phyloP scores from a whole-genome alignment of 2,113 vertebrate species.

The Pelusios castaneus region DNA sequence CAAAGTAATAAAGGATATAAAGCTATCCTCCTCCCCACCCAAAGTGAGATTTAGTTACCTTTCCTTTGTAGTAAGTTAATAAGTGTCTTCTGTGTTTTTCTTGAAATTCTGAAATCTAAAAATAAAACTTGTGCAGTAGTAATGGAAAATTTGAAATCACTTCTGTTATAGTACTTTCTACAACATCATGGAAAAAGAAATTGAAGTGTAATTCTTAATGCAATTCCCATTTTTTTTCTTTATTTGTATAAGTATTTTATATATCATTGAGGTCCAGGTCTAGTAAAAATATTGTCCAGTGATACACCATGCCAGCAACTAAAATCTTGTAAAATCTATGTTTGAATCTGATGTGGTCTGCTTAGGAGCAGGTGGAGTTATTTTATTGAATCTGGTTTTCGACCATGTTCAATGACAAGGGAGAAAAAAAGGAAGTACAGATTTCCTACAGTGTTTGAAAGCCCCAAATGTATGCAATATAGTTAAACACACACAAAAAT shows the following conservation, averaged over 20 bases:
- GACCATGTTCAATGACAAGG: not conserved
- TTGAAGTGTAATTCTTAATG: not conserved
- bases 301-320: not conserved
- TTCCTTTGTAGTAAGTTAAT: conserved; percentile 80
- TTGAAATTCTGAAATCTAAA: conserved; percentile 89
- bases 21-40: not conserved
- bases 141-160: not conserved
- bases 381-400: conserved; percentile 18
- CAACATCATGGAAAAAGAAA: not conserved
- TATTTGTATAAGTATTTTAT: not conserved
- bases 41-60: conserved; percentile 70
- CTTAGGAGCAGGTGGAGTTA: not conserved
- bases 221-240: not conserved
- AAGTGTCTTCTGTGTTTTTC: conserved; percentile 85
- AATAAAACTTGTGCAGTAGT: not conserved
- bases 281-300: not conserved
- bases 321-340: not conserved
- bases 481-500: conserved; percentile 54
- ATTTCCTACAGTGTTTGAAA: conserved; percentile 6
- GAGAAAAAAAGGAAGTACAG: conserved; percentile 23
- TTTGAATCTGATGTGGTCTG: not conserved
- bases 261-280: not conserved
- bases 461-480: conserved; percentile 18
- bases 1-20: not conserved
- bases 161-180: not conserved